A percentile compares a stretch with the other conserved stretches of the same genome.
These are phyloP conservation scores for Loripinus fragilis DNA, from an alignment of 2,888 invertebrate species.

Conservation along the genomic window DNA sequence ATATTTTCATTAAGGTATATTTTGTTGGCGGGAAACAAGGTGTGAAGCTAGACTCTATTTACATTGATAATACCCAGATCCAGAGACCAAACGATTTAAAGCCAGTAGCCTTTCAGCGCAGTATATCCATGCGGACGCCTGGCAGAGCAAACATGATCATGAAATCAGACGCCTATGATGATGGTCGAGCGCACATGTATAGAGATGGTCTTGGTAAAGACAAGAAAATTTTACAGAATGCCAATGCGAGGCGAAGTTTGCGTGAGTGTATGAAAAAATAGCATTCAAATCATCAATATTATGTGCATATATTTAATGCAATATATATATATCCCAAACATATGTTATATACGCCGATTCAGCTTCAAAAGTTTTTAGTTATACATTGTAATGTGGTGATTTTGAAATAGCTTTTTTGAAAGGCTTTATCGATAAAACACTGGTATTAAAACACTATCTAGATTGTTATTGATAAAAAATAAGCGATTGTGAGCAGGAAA, in stretches of 20 bases:
- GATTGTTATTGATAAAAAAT: too few species aligned
- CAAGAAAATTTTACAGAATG: conserved; percentile 5
- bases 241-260: neutral
- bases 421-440: too few species aligned
- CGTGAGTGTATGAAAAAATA: too few species aligned
- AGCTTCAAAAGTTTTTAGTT: too few species aligned
- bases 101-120: conserved; percentile 5
- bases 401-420: too few species aligned
- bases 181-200: conserved; percentile 30
- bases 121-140: conserved; percentile 19
- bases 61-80: conserved; percentile 49
- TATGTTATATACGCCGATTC: too few species aligned
- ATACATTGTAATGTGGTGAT: too few species aligned
- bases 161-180: conserved; percentile 52
- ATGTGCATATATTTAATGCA: too few species aligned
- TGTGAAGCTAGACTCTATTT: conserved; percentile 47
- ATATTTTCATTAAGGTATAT: conserved; percentile 32
- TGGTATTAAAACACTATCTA: too few species aligned
- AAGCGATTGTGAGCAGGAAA: too few species aligned
- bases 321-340: too few species aligned
- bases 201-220: conserved; percentile 7
- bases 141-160: conserved; percentile 33
- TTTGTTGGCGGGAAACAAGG: conserved; percentile 38
- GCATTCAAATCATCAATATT: too few species aligned
- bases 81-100: conserved; percentile 33